Conservation (phyloP, 2,888 invertebrate species). For the Hoplodrina ambigua region DNA sequence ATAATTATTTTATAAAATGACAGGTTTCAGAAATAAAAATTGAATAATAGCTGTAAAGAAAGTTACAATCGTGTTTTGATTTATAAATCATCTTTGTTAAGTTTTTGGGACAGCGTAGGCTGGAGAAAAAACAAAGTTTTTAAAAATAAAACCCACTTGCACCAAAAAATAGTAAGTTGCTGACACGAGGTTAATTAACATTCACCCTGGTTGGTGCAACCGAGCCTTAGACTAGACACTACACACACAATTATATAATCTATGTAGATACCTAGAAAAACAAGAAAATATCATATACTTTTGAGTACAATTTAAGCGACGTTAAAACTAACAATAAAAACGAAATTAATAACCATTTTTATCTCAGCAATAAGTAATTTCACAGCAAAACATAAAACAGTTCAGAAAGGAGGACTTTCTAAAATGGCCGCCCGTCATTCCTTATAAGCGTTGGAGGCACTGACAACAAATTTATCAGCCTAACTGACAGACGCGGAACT, state of each 20-base stretch:
- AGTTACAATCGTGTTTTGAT: neutral
- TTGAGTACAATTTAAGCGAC: neutral
- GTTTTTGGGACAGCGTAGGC: too few relatives aligned
- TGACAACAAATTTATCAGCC: slow-evolving; percentile 62
- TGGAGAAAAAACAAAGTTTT: too few relatives aligned
- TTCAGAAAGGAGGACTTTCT: slow-evolving; percentile 55
- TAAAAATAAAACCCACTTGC: neutral
- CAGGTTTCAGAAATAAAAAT: neutral
- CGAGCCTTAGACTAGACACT: too few relatives aligned
- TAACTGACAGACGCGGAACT: slow-evolving; percentile 60
- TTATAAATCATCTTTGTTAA: neutral
- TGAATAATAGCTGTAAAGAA: neutral
- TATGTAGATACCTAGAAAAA: too few relatives aligned
- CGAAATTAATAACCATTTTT: slow-evolving; percentile 19
- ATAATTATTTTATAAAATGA: slow-evolving; percentile 3
- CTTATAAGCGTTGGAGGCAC: slow-evolving; percentile 56
- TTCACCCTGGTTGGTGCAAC: too few relatives aligned
- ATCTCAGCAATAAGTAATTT: slow-evolving; percentile 25
- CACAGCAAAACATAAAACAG: slow-evolving; percentile 46
- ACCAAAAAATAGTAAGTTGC: neutral
- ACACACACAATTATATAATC: too few relatives aligned
- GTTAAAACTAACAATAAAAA: neutral
- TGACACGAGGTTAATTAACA: too few relatives aligned
- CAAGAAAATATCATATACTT: neutral
- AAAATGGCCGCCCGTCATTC: slow-evolving; percentile 59